Percentiles rank a stretch among this genome's conserved stretches.
Evolutionary conservation across 2,797 vertebrate genomes (phyloP).

Genomic region (Emys orbicularis): DNA sequence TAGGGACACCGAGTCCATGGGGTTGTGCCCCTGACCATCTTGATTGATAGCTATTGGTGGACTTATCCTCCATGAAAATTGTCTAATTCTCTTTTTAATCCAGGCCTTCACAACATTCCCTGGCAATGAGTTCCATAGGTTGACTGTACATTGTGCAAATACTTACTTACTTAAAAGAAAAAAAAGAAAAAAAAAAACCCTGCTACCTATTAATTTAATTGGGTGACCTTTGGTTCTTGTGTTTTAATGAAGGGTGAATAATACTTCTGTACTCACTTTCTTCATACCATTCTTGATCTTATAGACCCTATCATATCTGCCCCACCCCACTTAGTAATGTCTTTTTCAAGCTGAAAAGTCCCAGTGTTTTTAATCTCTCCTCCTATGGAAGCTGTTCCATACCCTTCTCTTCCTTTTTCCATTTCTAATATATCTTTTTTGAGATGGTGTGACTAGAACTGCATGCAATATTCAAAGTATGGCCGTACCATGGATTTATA

Average conservation of each 20-base stretch:
- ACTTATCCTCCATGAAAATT: neutral
- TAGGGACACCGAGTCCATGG: neutral
- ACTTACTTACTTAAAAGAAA: neutral
- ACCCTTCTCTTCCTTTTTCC: neutral
- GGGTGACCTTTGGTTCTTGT: neutral
- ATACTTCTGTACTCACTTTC: neutral
- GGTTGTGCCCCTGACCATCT: neutral
- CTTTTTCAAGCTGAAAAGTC: neutral
- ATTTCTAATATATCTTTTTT: neutral
- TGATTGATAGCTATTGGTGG: neutral
- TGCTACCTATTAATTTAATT: neutral
- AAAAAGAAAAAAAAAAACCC: too few species aligned
- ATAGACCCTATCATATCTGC: neutral
- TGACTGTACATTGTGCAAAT: too few species aligned
- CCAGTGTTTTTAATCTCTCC: neutral
- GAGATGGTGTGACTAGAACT: neutral
- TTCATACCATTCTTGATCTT: neutral
- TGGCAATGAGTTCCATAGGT: neutral
- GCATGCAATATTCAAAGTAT: neutral
- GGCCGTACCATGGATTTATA: neutral
- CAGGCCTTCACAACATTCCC: neutral
- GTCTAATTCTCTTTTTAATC: neutral
- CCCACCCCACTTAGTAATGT: neutral
- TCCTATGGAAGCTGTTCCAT: neutral
- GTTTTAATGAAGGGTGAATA: neutral